These are phyloP conservation scores for Micronisus gabar DNA, from an alignment of 2,113 vertebrate species.

Conservation along the genomic window DNA sequence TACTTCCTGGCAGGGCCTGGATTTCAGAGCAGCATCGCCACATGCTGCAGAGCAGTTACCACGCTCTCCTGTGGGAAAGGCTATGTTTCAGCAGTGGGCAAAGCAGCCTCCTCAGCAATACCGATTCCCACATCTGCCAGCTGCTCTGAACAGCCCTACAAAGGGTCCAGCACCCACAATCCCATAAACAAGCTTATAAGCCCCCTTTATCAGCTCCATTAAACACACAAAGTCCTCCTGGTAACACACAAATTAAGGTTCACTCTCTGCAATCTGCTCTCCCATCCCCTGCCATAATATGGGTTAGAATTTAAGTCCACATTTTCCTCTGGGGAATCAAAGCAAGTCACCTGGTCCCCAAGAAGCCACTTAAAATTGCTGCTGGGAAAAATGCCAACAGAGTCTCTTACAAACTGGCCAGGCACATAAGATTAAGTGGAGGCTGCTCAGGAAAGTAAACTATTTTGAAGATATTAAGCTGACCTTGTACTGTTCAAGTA, in stretches of 20 bases:
- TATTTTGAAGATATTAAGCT: background rate
- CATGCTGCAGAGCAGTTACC: background rate
- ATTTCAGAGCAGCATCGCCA: background rate
- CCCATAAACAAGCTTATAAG: background rate
- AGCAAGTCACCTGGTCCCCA: background rate
- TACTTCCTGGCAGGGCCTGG: background rate
- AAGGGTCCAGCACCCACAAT: background rate
- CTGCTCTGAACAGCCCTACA: background rate
- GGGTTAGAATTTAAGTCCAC: background rate
- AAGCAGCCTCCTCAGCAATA: background rate
- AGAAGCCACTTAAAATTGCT: background rate
- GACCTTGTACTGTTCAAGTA: background rate
- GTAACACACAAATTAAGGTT: background rate
- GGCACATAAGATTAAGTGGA: background rate
- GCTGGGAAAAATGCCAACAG: background rate
- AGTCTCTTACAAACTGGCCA: background rate
- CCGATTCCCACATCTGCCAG: background rate
- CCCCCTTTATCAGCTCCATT: background rate
- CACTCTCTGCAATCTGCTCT: background rate
- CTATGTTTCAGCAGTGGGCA: fast-evolving
- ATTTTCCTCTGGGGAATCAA: background rate
- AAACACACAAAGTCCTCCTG: background rate
- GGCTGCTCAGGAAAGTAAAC: background rate
- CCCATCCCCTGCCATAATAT: fast-evolving
- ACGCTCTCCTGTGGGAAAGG: fast-evolving